Conservation (phyloP, 2,113 vertebrate genomes). For the Saguinus imperator region DNA sequence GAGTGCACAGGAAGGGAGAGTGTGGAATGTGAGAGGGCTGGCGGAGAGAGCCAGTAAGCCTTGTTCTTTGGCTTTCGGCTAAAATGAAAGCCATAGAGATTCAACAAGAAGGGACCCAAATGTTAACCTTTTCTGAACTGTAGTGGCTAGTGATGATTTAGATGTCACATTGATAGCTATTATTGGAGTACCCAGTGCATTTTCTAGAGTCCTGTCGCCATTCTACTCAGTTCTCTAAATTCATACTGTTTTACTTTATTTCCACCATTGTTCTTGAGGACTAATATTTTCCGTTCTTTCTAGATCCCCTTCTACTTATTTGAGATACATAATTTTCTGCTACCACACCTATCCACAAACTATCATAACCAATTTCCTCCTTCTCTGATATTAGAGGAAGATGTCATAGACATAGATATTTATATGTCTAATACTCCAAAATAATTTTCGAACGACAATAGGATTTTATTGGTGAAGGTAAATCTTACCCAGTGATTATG, state of each 20-base stretch:
- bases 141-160: neutral
- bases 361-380: neutral
- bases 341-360: neutral
- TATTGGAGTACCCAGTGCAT: neutral
- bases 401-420: neutral
- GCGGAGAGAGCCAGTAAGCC: slow-evolving; percentile 38
- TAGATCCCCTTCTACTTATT: neutral
- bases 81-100: slow-evolving; percentile 35
- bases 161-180: neutral
- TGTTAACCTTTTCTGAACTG: slow-evolving; percentile 53
- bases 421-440: neutral
- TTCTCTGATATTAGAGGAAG: slow-evolving; percentile 5
- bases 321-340: neutral
- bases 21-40: slow-evolving; percentile 47
- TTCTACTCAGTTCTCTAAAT: neutral
- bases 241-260: neutral
- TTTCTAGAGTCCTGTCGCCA: neutral
- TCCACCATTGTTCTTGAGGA: neutral
- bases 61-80: slow-evolving; percentile 49
- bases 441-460: slow-evolving; percentile 12
- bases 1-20: slow-evolving; percentile 39
- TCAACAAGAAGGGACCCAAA: neutral
- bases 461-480: neutral
- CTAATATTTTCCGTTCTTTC: neutral
- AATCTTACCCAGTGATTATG: neutral